phyloP scores from a whole-genome alignment of 1,140 invertebrate species.

The Bombus ignitus region DNA sequence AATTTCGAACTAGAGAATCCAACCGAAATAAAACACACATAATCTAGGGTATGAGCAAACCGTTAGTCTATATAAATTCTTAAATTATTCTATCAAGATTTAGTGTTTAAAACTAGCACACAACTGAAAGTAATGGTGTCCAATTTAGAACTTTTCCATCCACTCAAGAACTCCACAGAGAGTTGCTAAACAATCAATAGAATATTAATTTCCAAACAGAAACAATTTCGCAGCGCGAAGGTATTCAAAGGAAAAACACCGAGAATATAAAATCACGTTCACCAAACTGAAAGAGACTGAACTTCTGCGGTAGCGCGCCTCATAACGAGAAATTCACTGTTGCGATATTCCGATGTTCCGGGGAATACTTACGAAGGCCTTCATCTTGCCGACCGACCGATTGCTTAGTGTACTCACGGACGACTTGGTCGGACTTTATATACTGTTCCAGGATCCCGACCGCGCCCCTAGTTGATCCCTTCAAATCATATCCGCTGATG shows the following conservation, averaged over 20 bases:
- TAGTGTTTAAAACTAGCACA: background rate
- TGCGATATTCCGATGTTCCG: conserved; percentile 32
- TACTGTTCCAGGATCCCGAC: conserved; percentile 77
- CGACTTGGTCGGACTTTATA: conserved; percentile 77
- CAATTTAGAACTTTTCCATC: no score
- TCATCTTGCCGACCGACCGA: conserved; percentile 79
- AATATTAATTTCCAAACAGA: background rate
- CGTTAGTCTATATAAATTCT: background rate
- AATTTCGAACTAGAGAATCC: background rate
- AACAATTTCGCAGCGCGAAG: background rate
- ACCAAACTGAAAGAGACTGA: background rate
- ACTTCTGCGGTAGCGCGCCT: background rate
- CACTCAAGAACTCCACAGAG: no score
- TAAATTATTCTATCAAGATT: background rate
- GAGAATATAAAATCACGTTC: background rate
- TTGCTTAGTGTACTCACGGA: conserved; percentile 76
- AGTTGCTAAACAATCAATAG: background rate
- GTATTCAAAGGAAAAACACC: background rate
- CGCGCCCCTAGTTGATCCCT: conserved; percentile 81
- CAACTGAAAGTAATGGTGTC: no score
- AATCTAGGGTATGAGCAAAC: no score
- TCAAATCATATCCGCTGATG: conserved; percentile 81
- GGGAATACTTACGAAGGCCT: conserved; percentile 80
- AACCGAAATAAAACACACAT: background rate
- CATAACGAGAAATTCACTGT: conserved; percentile 10